Percentiles rank a stretch among this genome's conserved stretches.
Conservation (phyloP, 2,113 vertebrate genomes). For the Gallinago paraguaiae region DNA sequence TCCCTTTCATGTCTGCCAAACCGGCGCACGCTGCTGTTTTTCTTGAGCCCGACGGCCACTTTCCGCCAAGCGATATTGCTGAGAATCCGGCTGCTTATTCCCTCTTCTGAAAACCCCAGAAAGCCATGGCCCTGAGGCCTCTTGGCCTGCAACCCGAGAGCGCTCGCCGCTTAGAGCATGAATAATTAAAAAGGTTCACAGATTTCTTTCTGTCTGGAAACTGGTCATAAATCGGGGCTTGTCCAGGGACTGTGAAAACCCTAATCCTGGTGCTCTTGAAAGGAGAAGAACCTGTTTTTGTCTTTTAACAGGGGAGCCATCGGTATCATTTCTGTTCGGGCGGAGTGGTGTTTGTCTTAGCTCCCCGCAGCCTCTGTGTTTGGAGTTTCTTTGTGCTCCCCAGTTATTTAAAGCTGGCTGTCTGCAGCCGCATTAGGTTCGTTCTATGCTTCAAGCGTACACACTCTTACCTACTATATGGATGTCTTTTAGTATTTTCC, state of each 20-base stretch:
- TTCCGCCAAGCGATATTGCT: not conserved
- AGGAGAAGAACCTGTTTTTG: constrained; percentile 11
- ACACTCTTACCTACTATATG: not conserved
- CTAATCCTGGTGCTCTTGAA: not conserved
- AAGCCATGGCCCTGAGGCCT: not conserved
- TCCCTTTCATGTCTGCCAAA: not conserved
- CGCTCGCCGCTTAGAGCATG: constrained; percentile 38
- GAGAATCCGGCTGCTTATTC: not conserved
- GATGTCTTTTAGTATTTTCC: not conserved
- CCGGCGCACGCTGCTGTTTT: not conserved
- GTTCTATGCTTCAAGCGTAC: not conserved
- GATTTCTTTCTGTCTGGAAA: constrained; percentile 54
- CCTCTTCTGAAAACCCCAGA: not conserved
- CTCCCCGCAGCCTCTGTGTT: rapidly evolving
- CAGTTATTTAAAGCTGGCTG: not conserved
- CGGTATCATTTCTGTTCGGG: not conserved
- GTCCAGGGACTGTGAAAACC: constrained; percentile 32
- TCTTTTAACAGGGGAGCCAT: not conserved
- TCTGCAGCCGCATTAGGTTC: not conserved
- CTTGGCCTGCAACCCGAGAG: constrained; percentile 13
- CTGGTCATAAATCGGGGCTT: not conserved
- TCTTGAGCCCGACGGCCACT: not conserved
- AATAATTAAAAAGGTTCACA: constrained; percentile 42
- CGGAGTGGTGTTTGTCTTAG: not conserved
- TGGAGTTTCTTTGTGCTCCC: not conserved